Evolutionary conservation across 1,140 invertebrate species (phyloP).

Genomic region (Orius insidiosus): DNA sequence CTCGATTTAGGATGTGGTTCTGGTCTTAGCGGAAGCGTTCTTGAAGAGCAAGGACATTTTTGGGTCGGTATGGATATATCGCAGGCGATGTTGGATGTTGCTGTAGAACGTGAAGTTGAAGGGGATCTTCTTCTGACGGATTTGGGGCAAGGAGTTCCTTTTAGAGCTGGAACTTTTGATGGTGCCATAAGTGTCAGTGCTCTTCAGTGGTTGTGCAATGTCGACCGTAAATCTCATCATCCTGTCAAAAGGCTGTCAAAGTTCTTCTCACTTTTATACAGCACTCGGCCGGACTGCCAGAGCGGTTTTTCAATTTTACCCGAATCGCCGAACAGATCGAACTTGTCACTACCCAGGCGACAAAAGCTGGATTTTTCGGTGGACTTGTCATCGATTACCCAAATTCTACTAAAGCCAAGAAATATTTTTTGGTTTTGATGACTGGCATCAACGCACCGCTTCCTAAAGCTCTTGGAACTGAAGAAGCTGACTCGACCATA

Average conservation of each 20-base stretch:
- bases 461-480: conserved; percentile 45
- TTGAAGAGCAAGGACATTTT: conserved; percentile 80
- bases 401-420: conserved; percentile 93
- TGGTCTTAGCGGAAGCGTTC: conserved; percentile 79
- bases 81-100: conserved; percentile 79
- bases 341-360: conserved; percentile 83
- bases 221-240: not conserved
- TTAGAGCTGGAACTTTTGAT: conserved; percentile 88
- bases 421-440: conserved; percentile 86
- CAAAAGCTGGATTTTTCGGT: conserved; percentile 92
- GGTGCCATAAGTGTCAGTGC: conserved; percentile 91
- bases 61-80: conserved; percentile 98
- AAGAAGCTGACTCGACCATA: conserved; percentile 12
- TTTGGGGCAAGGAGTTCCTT: conserved; percentile 92
- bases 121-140: conserved; percentile 85
- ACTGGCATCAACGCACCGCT: conserved; percentile 59
- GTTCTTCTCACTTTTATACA: not conserved
- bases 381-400: conserved; percentile 91
- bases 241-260: not conserved
- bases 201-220: conserved; percentile 43
- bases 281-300: not conserved
- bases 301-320: not conserved
- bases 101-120: conserved; percentile 74
- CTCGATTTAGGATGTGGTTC: conserved; percentile 97
- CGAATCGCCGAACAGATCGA: conserved; percentile 52